A percentile compares a stretch with the other conserved stretches of the same genome.
phyloP scores from a whole-genome alignment of 2,797 vertebrate genomes.

The Sebastes oblongus region DNA sequence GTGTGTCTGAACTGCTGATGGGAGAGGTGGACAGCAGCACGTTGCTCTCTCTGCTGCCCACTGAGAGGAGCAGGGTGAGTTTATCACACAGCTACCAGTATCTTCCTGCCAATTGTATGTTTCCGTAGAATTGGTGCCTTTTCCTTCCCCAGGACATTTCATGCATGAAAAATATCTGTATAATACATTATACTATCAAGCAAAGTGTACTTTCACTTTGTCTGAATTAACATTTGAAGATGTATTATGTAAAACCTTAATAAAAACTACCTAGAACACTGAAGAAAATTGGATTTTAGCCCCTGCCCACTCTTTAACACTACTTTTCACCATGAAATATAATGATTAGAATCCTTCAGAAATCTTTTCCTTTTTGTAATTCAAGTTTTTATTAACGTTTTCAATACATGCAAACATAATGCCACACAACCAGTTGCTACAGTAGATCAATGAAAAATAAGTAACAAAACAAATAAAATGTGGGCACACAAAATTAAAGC shows the following conservation, averaged over 20 bases:
- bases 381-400: not conserved
- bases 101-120: not conserved
- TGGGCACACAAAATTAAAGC: no score
- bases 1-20: slow-evolving; percentile 96
- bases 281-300: not conserved
- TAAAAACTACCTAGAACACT: not conserved
- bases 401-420: not conserved
- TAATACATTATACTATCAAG: not conserved
- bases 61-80: slow-evolving; percentile 93
- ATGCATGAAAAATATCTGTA: not conserved
- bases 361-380: not conserved
- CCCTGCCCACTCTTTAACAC: not conserved
- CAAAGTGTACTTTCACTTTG: not conserved
- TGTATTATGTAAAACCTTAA: accelerated
- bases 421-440: not conserved
- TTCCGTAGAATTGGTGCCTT: not conserved
- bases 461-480: not conserved
- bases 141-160: not conserved
- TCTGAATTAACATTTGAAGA: not conserved
- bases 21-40: slow-evolving; percentile 97
- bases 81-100: not conserved
- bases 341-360: not conserved
- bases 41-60: slow-evolving; percentile 90
- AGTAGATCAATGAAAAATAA: not conserved
- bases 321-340: not conserved